Base-by-base conservation (phyloP, 2,888 invertebrate genomes). In the Embidobia sp. region DNA sequence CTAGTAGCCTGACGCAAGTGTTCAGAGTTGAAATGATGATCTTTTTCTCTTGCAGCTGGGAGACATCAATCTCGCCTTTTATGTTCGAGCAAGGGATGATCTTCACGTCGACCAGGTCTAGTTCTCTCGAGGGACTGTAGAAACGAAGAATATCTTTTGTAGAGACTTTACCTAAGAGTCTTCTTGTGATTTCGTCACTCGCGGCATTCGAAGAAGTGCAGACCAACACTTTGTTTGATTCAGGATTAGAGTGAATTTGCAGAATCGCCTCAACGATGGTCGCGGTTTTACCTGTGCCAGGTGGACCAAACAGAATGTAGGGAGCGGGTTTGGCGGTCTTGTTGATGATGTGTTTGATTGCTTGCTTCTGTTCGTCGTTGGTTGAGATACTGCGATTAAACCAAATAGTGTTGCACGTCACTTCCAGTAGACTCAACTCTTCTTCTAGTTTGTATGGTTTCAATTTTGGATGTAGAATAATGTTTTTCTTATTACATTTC, bases 291-390 rank as follows among this genome's bases (percentile, higher is more conserved):
- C 72, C 72, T n/a, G 72, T 72, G 7, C 72, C 72, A 19, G 72
- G 72, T 13, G 72, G 72, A 1, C 97, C 97, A 89, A 94, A 96
- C 35, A 97, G 91, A 26, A 97, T 92, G 84, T 96, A 97, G 0
- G 97, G 97, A 0, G 92, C 92, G 0, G 92, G 91, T 2, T 92
- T 90, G 0, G 92, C 91, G 0, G 93, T 91, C 3, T 92, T 93
- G 11, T 91, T 90, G 3, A 94, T 83, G 48, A 95, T 94, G 81
- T 94, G 93, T 53, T 90, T 85, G 0, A 96, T 94, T 0, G 95
- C 95, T 48, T 90, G 90, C 78, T 90, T 90, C 83, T 95, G 95
- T 80, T 93, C 92, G 0, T 86, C 81, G 88, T 95, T 94, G 0
- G 81, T 79, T 37, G 86, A 88, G 26, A 95, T 90, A 0, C 72